These are phyloP conservation scores for Drosophila rubida DNA, from an alignment of 2,888 invertebrate species.

Conservation along the genomic window DNA sequence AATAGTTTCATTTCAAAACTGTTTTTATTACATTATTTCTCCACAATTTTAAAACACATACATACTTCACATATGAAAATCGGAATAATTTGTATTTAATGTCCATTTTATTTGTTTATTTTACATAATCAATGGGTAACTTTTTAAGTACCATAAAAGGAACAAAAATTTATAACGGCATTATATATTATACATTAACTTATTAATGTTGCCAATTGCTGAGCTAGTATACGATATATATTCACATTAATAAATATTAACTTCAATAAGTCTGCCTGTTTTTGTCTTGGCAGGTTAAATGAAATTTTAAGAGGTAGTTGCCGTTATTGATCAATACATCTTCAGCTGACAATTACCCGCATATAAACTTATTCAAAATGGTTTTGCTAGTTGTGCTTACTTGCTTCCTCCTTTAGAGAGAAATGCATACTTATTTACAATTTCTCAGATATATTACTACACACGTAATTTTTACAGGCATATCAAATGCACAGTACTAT, in stretches of 20 bases:
- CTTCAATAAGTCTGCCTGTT: conserved; percentile 7
- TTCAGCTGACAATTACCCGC: neutral
- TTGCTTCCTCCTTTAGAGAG: conserved; percentile 3
- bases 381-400: neutral
- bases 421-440: conserved; percentile 12
- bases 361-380: conserved; percentile 4
- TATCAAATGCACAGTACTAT: neutral
- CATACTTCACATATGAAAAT: too few relatives aligned
- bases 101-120: neutral
- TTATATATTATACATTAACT: conserved; percentile 33
- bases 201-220: conserved; percentile 17
- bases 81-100: neutral
- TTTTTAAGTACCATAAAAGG: neutral
- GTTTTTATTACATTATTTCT: too few relatives aligned
- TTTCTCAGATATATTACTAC: neutral
- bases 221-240: conserved; percentile 5
- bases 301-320: conserved; percentile 36
- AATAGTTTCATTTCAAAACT: too few relatives aligned
- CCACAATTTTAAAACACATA: too few relatives aligned
- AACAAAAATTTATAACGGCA: conserved; percentile 33
- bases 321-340: conserved; percentile 18
- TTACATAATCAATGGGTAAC: neutral
- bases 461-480: neutral
- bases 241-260: conserved; percentile 36
- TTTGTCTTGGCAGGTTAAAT: conserved; percentile 2